phyloP scores from a whole-genome alignment of 2,888 invertebrate genomes.

The Oxytorus armatus region DNA sequence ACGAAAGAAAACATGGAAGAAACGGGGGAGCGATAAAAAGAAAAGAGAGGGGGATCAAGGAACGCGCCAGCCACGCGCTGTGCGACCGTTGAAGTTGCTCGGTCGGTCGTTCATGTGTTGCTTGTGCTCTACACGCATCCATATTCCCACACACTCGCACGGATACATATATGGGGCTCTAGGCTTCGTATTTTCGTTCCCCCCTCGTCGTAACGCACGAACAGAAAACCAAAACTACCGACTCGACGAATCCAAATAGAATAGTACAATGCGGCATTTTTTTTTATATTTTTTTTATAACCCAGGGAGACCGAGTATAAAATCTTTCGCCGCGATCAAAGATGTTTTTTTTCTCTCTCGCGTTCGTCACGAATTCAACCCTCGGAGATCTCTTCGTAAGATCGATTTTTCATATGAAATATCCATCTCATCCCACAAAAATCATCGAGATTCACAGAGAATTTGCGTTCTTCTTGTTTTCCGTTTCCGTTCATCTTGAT shows the following conservation, averaged over 20 bases:
- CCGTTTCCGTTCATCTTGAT: neutral
- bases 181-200: slow-evolving; percentile 19
- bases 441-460: neutral
- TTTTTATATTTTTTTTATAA: slow-evolving; percentile 5
- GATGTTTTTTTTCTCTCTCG: slow-evolving; percentile 23
- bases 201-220: slow-evolving; percentile 31
- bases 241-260: slow-evolving; percentile 38
- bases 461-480: slow-evolving; percentile 10
- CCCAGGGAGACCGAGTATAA: slow-evolving; percentile 31
- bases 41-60: slow-evolving; percentile 64
- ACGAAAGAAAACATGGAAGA: slow-evolving; percentile 47
- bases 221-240: slow-evolving; percentile 34
- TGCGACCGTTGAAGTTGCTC: slow-evolving; percentile 69
- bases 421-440: slow-evolving; percentile 19
- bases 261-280: slow-evolving; percentile 22
- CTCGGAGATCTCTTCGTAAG: slow-evolving; percentile 12
- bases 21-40: slow-evolving; percentile 62
- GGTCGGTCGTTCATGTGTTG: slow-evolving; percentile 33
- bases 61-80: slow-evolving; percentile 71
- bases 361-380: slow-evolving; percentile 23
- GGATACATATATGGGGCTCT: slow-evolving; percentile 3
- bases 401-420: slow-evolving; percentile 36
- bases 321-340: slow-evolving; percentile 25
- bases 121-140: slow-evolving; percentile 23
- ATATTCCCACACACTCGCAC: neutral